phyloP scores from a whole-genome alignment of 2,113 vertebrate genomes.

The Neodontobutis hainanensis region DNA sequence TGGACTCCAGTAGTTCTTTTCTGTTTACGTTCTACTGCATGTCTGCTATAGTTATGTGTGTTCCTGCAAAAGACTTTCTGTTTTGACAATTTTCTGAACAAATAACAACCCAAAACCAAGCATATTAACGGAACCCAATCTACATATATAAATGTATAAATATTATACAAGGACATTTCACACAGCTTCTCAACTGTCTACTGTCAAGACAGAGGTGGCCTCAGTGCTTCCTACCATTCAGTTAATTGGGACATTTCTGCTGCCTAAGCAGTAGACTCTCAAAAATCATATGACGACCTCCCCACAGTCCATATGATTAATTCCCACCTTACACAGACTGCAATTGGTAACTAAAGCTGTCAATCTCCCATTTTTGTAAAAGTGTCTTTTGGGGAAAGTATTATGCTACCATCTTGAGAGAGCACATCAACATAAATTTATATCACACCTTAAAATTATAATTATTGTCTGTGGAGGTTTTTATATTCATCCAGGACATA shows the following conservation, averaged over 20 bases:
- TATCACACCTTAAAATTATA: too few relatives aligned
- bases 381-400: slow-evolving; percentile 3
- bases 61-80: too few relatives aligned
- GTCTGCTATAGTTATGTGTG: not conserved
- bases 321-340: slow-evolving; percentile 7
- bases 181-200: slow-evolving; percentile 1
- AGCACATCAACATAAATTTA: too few relatives aligned
- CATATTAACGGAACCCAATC: too few relatives aligned
- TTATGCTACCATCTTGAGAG: too few relatives aligned
- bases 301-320: slow-evolving; percentile 7
- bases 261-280: slow-evolving; percentile 10
- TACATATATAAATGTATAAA: not conserved
- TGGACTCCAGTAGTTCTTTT: not conserved
- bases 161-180: not conserved
- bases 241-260: slow-evolving; percentile 12
- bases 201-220: slow-evolving; percentile 13
- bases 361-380: slow-evolving; percentile 3
- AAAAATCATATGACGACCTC: slow-evolving; percentile 1
- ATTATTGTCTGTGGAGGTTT: too few relatives aligned
- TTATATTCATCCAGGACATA: too few relatives aligned
- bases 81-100: too few relatives aligned
- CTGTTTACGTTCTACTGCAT: not conserved
- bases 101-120: not conserved
- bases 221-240: not conserved
- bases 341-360: slow-evolving; percentile 7